phyloP scores from a whole-genome alignment of 2,797 vertebrate genomes.

The Chelidonichthys spinosus region DNA sequence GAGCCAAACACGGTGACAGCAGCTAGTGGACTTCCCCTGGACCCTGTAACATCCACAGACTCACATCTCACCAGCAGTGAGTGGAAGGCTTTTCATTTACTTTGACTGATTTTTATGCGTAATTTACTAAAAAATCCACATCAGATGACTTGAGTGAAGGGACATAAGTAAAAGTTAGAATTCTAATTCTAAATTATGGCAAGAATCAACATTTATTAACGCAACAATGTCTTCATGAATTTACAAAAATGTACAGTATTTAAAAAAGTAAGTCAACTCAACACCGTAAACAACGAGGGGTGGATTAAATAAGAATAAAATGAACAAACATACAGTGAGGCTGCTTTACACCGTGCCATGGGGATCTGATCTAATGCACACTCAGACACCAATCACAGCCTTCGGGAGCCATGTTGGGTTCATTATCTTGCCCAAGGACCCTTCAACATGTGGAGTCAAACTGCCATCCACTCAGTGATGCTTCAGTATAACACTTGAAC shows the following conservation, averaged over 20 bases:
- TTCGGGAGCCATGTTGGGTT: too few species aligned
- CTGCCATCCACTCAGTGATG: too few species aligned
- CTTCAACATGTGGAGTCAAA: too few species aligned
- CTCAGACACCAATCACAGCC: too few species aligned
- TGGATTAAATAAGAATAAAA: too few species aligned
- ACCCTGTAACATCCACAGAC: constrained; percentile 31
- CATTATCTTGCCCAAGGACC: too few species aligned
- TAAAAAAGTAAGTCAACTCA: neutral
- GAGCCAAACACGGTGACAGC: constrained; percentile 16
- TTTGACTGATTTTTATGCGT: neutral
- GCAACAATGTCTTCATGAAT: neutral
- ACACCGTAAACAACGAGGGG: neutral
- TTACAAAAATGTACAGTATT: neutral
- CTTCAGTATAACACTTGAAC: neutral
- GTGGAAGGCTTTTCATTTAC: constrained; percentile 4
- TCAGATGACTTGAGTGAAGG: neutral
- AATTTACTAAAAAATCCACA: neutral
- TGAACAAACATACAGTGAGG: too few species aligned
- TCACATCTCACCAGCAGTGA: constrained; percentile 56
- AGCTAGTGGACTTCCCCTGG: constrained; percentile 26
- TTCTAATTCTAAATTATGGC: neutral
- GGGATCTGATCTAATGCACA: too few species aligned
- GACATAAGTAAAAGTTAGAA: neutral
- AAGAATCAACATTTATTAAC: neutral
- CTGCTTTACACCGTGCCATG: too few species aligned